Conservation (phyloP, 2,888 invertebrate species). For the Dinocampus coccinellae region DNA sequence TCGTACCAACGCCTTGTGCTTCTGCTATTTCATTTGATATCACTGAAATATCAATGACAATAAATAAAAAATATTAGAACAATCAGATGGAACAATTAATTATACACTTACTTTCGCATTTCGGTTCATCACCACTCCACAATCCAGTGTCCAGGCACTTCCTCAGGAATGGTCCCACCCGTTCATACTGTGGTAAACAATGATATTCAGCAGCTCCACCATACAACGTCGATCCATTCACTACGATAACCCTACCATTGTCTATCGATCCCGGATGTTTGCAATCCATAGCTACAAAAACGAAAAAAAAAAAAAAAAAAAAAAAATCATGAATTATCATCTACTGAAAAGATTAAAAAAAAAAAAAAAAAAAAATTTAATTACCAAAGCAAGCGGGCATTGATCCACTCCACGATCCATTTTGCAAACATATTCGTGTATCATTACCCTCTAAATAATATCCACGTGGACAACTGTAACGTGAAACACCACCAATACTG, state of each 20-base stretch:
- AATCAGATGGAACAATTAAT: too few relatives aligned
- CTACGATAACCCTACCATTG: slow-evolving; percentile 87
- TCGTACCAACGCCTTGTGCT: slow-evolving; percentile 82
- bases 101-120: slow-evolving; percentile 77
- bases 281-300: slow-evolving; percentile 83
- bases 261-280: slow-evolving; percentile 83
- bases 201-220: slow-evolving; percentile 91
- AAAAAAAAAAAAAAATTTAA: slow-evolving; percentile 55
- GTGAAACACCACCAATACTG: slow-evolving; percentile 84
- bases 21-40: slow-evolving; percentile 71
- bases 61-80: too few relatives aligned
- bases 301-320: slow-evolving; percentile 25
- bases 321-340: not conserved
- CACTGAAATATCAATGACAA: too few relatives aligned
- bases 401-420: slow-evolving; percentile 86
- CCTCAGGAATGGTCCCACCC: slow-evolving; percentile 85
- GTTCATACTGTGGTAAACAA: slow-evolving; percentile 86
- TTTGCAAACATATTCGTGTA: slow-evolving; percentile 81
- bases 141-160: slow-evolving; percentile 86
- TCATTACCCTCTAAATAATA: slow-evolving; percentile 84
- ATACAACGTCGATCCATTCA: slow-evolving; percentile 86
- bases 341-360: too few relatives aligned
- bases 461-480: slow-evolving; percentile 87
- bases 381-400: slow-evolving; percentile 86
- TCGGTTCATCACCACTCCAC: slow-evolving; percentile 91